Evolutionary conservation across 2,113 vertebrate genomes (phyloP).

Genomic region (Pomatorhinus ruficollis): DNA sequence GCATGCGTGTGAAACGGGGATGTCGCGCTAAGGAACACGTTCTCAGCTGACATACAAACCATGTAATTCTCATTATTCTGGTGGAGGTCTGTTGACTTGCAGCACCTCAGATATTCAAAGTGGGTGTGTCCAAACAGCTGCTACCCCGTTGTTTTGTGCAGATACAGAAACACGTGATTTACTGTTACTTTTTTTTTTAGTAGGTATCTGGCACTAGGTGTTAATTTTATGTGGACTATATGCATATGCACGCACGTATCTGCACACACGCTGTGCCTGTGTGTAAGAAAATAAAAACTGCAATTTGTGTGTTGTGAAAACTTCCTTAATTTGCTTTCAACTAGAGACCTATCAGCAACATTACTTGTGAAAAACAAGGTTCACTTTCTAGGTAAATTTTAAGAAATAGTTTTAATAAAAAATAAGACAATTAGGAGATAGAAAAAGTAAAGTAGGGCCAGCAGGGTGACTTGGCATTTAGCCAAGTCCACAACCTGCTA

Average conservation of each 20-base stretch:
- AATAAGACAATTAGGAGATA: too few relatives aligned
- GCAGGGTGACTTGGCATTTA: too few relatives aligned
- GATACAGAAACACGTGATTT: rapidly evolving
- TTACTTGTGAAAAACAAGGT: too few relatives aligned
- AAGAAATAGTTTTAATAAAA: too few relatives aligned
- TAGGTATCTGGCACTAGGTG: rapidly evolving
- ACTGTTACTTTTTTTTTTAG: too few relatives aligned
- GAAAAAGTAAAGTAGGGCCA: too few relatives aligned
- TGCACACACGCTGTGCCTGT: rapidly evolving
- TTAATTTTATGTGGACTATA: background rate
- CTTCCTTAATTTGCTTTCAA: background rate
- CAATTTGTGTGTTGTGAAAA: background rate
- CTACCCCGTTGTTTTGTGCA: rapidly evolving
- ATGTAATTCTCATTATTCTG: rapidly evolving
- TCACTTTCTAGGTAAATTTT: too few relatives aligned
- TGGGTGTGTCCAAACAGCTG: too few relatives aligned
- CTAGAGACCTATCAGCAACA: background rate
- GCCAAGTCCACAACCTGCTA: too few relatives aligned
- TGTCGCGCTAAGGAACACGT: rapidly evolving
- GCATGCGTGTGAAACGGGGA: rapidly evolving
- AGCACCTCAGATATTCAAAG: too few relatives aligned
- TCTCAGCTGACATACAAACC: background rate
- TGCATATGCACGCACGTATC: rapidly evolving
- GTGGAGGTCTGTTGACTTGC: background rate
- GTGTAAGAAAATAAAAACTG: background rate